A percentile compares a stretch with the other conserved stretches of the same genome.
Conservation (phyloP, 2,797 vertebrate species). For the Parauchenoglanis punctatus region DNA sequence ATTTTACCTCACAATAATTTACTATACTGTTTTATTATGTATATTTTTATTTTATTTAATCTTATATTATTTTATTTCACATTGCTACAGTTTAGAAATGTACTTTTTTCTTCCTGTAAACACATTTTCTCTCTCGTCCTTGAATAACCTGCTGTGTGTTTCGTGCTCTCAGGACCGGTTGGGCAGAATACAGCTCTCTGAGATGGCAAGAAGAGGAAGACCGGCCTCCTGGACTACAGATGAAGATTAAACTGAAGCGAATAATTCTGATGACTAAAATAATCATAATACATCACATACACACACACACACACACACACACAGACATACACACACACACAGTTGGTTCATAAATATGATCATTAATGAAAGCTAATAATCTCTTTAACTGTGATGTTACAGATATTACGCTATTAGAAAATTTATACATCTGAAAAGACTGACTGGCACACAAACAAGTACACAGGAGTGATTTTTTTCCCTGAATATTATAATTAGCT, state of each 20-base stretch:
- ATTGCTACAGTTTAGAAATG: too few relatives aligned
- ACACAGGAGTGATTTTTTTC: neutral
- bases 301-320: neutral
- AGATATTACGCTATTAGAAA: neutral
- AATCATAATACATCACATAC: neutral
- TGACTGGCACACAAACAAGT: neutral
- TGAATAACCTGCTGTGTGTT: too few relatives aligned
- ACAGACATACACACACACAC: too few relatives aligned
- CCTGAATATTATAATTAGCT: neutral
- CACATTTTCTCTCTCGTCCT: slow-evolving; percentile 55
- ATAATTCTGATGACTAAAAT: neutral
- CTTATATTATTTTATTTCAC: too few relatives aligned
- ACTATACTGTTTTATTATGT: too few relatives aligned
- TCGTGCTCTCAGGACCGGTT: slow-evolving; percentile 58
- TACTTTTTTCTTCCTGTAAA: neutral
- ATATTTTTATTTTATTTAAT: too few relatives aligned
- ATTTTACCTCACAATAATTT: too few relatives aligned
- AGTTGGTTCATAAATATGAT: neutral
- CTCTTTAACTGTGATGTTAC: neutral
- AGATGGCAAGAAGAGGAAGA: slow-evolving; percentile 63
- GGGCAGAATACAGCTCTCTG: slow-evolving; percentile 74
- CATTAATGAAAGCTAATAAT: neutral
- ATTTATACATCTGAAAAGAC: neutral
- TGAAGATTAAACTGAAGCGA: neutral
- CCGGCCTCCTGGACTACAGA: neutral